Base-by-base conservation (phyloP, 2,113 vertebrate genomes). In the Ptilorrhoa leucosticta region DNA sequence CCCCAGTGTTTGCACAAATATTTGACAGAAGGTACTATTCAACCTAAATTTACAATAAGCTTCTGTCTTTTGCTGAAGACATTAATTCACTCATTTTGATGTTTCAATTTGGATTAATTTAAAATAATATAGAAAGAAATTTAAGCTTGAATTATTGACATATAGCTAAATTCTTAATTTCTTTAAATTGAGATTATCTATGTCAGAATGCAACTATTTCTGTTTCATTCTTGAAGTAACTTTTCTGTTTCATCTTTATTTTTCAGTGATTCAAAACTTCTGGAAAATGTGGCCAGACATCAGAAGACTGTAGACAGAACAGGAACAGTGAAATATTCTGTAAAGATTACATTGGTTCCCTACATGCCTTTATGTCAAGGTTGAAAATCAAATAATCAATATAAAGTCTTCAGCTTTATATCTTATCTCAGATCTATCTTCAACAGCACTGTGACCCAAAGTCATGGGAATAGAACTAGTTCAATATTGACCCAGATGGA, bases 321-420 rank as follows among this genome's bases (percentile, higher is more conserved):
- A 58, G 61, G 56, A 72, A 71, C 37, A 84, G 8, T 44, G 73
- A 92, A 56, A 64, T 37, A 45, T 39, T 84, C 39, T 40, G 19
- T 57, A 73, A 93, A 83, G 85, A 65, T 72, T 83, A 65, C 7
- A 30, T 3, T 66, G 23, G 27, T 53, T 87, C 48, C 26, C 35
- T 75, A 40, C 6, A 35, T 69, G 70, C 8, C 56, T 85, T 89
- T 39, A 79, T 17, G 45, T 91, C 71, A 83, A 94, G 91, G 66
- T 44, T 96, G 75, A 94, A 84, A 94, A 94, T 61, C 78, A 85
- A 76, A 83, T 80, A 89, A 95, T 95, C 96, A 70, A 94, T 91
- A 80, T 37, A 77, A 87, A 83, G 70, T 65, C 75, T 79, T 96
- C 63, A 72, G 57, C 65, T 91, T 93, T 65, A 2, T 81, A 91